A percentile compares a stretch with the other conserved stretches of the same genome.
These are phyloP conservation scores for Metridium senile DNA, from an alignment of 92 coral and sea anemone species.

Conservation along the genomic window DNA sequence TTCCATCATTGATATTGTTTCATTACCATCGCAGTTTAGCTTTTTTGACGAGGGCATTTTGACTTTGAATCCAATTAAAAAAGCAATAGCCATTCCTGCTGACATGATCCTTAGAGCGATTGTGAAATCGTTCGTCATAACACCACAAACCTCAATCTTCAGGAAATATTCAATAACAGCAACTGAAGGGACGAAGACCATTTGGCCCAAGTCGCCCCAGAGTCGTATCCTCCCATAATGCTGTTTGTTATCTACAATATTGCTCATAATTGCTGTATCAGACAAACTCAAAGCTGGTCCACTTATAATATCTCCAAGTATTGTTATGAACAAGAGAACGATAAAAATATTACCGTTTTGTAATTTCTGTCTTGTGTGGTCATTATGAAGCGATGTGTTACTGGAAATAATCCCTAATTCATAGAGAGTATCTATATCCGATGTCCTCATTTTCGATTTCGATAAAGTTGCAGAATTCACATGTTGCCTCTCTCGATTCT, in stretches of 20 bases:
- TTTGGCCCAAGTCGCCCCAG: constrained; percentile 24
- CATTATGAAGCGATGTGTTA: neutral
- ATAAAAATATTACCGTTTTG: neutral
- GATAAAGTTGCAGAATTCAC: neutral
- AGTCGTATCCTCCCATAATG: constrained; percentile 23
- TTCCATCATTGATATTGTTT: neutral
- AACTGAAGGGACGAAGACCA: neutral
- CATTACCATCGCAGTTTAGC: neutral
- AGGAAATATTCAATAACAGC: neutral
- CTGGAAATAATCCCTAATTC: too few relatives aligned
- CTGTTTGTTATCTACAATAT: neutral
- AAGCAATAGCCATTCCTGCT: neutral
- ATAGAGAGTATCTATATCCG: too few relatives aligned
- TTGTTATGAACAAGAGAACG: neutral
- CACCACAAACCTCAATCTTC: neutral
- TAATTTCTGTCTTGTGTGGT: neutral
- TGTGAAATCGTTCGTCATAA: neutral
- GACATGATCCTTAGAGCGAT: neutral
- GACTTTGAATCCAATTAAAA: neutral
- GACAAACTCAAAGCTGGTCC: constrained; percentile 4
- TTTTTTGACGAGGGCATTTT: neutral
- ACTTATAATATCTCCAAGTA: neutral
- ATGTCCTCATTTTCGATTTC: neutral
- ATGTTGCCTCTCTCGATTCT: too few relatives aligned
- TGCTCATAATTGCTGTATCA: neutral